Evolutionary conservation across 2,113 vertebrate genomes (phyloP).

Genomic region (Oreochromis spilurus): DNA sequence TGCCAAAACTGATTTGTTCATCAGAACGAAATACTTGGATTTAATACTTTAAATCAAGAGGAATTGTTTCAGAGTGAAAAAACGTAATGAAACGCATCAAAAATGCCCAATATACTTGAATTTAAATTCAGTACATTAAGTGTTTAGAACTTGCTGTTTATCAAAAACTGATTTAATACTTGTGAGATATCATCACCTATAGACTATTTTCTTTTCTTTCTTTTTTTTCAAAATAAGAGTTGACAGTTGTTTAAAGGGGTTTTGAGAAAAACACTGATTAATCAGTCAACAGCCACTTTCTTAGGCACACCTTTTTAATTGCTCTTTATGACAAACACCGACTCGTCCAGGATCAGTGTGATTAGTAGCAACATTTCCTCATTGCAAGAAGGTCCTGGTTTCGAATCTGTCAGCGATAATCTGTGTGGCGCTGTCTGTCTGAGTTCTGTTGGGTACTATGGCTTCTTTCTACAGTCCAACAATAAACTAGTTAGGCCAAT

Average conservation of each 20-base stretch:
- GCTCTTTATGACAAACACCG: not conserved
- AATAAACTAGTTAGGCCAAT: not conserved
- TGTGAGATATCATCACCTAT: not conserved
- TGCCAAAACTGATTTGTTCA: not conserved
- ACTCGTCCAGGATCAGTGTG: not conserved
- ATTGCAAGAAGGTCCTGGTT: not conserved
- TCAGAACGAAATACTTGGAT: not conserved
- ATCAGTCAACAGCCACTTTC: not conserved
- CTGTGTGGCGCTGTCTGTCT: not conserved
- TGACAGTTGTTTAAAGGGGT: not conserved
- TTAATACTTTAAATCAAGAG: not conserved
- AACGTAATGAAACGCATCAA: not conserved
- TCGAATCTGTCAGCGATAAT: not conserved
- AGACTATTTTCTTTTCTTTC: not conserved
- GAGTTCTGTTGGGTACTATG: not conserved
- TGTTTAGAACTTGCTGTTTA: fast-evolving
- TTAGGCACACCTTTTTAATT: not conserved
- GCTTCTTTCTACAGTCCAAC: not conserved
- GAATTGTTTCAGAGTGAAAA: not conserved
- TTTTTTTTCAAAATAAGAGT: not conserved
- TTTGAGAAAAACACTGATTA: not conserved
- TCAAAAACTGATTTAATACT: not conserved
- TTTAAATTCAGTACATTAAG: not conserved
- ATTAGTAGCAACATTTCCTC: not conserved
- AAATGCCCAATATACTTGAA: not conserved